These are phyloP conservation scores for Yoshiicerus persimilis DNA, from an alignment of 1,140 invertebrate genomes.

Conservation along the genomic window DNA sequence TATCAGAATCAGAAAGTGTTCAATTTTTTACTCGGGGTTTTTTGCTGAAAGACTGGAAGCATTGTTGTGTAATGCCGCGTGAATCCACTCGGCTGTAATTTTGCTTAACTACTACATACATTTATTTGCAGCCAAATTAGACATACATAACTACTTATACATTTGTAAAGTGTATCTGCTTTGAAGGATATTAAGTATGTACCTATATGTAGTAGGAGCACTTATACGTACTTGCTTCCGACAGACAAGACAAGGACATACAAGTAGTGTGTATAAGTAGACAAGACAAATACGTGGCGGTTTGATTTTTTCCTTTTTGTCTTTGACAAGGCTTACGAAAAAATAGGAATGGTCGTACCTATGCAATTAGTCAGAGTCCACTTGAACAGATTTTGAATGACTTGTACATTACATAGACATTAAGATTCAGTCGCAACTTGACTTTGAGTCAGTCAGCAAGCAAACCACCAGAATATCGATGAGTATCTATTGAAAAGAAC, in stretches of 20 bases:
- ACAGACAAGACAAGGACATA: not conserved
- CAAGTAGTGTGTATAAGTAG: not conserved
- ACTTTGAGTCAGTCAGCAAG: not conserved
- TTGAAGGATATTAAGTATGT: not conserved
- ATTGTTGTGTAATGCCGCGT: not conserved
- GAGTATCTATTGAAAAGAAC: not conserved
- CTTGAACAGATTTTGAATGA: slow-evolving; percentile 5
- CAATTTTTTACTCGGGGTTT: not conserved
- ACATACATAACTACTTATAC: not conserved
- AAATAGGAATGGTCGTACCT: not conserved
- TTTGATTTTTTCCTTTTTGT: not conserved
- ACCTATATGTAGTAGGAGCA: no score
- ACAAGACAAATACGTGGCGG: not conserved
- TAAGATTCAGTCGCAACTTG: not conserved
- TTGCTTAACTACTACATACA: not conserved
- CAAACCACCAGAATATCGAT: not conserved
- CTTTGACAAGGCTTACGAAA: not conserved
- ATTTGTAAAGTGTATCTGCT: not conserved
- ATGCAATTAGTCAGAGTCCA: slow-evolving; percentile 2
- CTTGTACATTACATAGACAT: not conserved
- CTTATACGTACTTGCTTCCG: not conserved
- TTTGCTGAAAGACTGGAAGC: not conserved
- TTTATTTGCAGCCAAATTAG: not conserved
- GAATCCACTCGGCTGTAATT: not conserved
- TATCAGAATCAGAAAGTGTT: not conserved